Evolutionary conservation across 2,113 vertebrate genomes (phyloP), one percentile per base, ranked within the genome.

Genomic region (Motacilla tschutschensis): DNA sequence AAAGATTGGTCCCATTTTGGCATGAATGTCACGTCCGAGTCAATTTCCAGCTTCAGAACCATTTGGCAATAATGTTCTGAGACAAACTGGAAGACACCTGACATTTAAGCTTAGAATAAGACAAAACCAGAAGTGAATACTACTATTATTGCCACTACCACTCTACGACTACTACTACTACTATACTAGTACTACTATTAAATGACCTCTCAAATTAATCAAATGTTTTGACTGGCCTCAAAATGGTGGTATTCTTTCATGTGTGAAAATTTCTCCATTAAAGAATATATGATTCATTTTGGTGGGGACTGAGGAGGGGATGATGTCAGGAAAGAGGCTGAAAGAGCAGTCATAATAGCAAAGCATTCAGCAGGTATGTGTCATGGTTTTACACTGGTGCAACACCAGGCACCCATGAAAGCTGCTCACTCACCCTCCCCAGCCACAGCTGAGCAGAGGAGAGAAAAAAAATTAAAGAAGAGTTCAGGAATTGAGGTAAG

Each of bases 11-110:
- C 48, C 12, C 16, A 48, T 28, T 87, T 69, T 20, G 25, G 28
- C 48, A 59, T 67, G 24, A 81, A 75, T 82, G 35, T 50, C 33
- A 76, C 50, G 67, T 84, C n/a, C 29, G 66, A 59, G 36, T 24
- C 31, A 70, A 20, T 66, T 77, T 87, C 71, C 60, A 54, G 24
- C 62, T 87, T 92, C 55, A 51, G 43, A 74, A 85, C 22, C 14
- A 67, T 44, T 54, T 65, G 14, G 7, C 20, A 50, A 33, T 58
- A 58, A 54, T 12, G 26, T 78, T 85, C 38, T 57, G 51, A 83
- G 29, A 73, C 21, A 87, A 89, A n/a, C 10, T 57, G 63, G 35
- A 36, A 79, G 10, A 51, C 70, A 64, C 3, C 3, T 46, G 47
- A 29, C 16, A 43, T 75, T 88, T 79, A 54, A 84, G 17, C 43